phyloP scores from a whole-genome alignment of 2,113 vertebrate species.

The Candoia aspera region DNA sequence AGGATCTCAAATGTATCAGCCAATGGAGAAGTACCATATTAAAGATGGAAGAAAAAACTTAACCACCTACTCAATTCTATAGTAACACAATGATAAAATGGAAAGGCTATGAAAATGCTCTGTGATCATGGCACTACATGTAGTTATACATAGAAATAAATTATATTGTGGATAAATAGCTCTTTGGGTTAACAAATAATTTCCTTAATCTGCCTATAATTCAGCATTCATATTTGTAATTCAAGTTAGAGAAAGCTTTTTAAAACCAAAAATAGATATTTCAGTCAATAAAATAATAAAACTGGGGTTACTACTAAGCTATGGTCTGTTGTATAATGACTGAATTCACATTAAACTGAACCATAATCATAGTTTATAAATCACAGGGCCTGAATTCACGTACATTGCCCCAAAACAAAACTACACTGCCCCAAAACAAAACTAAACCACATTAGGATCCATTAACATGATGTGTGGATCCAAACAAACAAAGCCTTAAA shows the following conservation, averaged over 20 bases:
- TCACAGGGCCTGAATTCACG: neutral
- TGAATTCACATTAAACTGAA: neutral
- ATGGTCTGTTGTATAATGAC: neutral
- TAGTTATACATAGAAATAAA: neutral
- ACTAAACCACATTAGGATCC: neutral
- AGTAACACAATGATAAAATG: neutral
- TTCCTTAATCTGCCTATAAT: neutral
- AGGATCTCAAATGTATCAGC: neutral
- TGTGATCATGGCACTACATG: neutral
- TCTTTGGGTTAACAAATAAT: neutral
- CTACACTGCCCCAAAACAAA: neutral
- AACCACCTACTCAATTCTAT: neutral
- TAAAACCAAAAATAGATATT: neutral
- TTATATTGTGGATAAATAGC: neutral
- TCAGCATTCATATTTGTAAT: neutral
- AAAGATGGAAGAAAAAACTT: neutral
- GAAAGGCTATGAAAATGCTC: neutral
- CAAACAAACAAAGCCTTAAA: neutral
- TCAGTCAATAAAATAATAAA: neutral
- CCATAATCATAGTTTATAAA: neutral
- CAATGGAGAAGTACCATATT: neutral
- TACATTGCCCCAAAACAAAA: neutral
- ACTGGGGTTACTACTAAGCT: neutral
- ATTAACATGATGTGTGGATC: neutral
- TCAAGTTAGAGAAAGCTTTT: neutral